A percentile compares a stretch with the other conserved stretches of the same genome.
Conservation (phyloP, 2,797 vertebrate species). For the Ara ararauna region DNA sequence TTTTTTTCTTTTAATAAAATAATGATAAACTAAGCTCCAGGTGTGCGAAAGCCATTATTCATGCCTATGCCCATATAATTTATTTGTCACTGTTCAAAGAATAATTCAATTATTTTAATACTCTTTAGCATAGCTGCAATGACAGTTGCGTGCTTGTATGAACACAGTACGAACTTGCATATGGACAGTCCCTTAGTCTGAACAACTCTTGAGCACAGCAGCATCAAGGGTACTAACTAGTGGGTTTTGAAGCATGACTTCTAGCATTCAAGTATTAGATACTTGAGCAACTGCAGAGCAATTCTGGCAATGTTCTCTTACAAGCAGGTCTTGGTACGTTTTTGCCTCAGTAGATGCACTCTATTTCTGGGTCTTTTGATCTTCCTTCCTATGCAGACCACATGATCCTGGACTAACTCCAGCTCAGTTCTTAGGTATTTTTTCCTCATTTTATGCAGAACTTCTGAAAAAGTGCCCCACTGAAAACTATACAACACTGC, state of each 20-base stretch:
- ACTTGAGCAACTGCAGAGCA: neutral
- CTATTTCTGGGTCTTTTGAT: neutral
- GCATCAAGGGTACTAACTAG: neutral
- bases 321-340: neutral
- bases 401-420: neutral
- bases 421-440: neutral
- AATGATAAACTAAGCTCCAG: neutral
- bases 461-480: neutral
- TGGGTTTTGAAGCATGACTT: neutral
- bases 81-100: neutral
- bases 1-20: neutral
- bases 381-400: neutral
- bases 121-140: neutral
- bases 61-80: fast-evolving
- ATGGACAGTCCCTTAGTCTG: neutral
- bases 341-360: neutral
- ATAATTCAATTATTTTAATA: neutral
- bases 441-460: neutral
- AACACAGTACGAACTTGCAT: neutral
- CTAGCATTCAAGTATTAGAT: neutral
- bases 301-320: neutral
- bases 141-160: neutral
- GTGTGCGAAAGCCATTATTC: neutral
- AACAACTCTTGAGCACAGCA: neutral
- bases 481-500: neutral